Evolutionary conservation across 2,888 invertebrate genomes (phyloP).

Genomic region (Brenthis hecate): DNA sequence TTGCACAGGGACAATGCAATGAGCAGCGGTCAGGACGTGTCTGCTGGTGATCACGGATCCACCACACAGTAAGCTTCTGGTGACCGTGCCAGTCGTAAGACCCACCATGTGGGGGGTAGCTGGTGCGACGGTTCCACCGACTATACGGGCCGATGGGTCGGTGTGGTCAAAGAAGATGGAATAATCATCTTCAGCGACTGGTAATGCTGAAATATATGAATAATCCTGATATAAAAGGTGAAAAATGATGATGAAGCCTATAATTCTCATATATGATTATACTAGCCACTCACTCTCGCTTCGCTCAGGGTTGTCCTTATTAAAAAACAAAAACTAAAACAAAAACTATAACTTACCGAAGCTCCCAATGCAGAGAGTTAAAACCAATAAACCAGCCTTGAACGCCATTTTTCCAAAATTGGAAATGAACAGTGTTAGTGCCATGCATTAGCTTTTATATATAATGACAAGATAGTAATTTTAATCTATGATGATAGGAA

Average conservation of each 20-base stretch:
- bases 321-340: no score
- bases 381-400: constrained; percentile 46
- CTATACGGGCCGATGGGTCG: constrained; percentile 53
- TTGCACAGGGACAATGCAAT: constrained; percentile 57
- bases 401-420: constrained; percentile 4
- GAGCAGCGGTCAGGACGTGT: constrained; percentile 64
- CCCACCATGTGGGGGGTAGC: constrained; percentile 56
- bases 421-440: no score
- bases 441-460: no score
- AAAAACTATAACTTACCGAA: constrained; percentile 48
- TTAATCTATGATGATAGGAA: no score
- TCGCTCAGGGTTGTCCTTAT: neutral
- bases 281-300: no score
- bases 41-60: constrained; percentile 55
- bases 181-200: constrained; percentile 49
- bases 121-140: constrained; percentile 60
- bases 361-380: constrained; percentile 53
- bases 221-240: no score
- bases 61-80: constrained; percentile 53
- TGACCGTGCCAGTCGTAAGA: constrained; percentile 39
- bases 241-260: no score
- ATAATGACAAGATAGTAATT: no score
- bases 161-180: constrained; percentile 57
- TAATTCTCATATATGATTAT: no score
- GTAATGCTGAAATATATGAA: constrained; percentile 50